Base-by-base conservation (phyloP, 2,113 vertebrate genomes). In the Chionis minor region DNA sequence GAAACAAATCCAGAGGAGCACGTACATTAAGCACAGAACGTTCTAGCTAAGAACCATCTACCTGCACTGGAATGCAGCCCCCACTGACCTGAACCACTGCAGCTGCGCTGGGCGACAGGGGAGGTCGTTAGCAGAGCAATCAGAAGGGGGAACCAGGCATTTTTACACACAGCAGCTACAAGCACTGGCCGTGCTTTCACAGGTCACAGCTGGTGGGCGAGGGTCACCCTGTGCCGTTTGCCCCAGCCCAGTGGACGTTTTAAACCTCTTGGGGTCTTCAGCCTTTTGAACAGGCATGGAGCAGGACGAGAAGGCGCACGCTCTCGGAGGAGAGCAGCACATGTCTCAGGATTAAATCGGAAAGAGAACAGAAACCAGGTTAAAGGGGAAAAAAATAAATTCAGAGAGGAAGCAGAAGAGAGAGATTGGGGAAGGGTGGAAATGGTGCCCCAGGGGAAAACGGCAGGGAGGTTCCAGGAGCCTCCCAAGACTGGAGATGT, bases 301-400 rank as follows among this genome's bases (percentile, higher is more conserved):
- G 40, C 38, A 75, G 55, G 51, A 88, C 0, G 1, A n/a, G 14
- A 28, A 86, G 32, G 47, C 3, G 8, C n/a, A 27, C 0, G 0
- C 8, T 70, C 42, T 55, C 0, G 0, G 61, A 74, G 24, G 28
- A 51, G 18, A 40, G 38, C 6, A 23, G 44, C 63, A 66, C 45
- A 20, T 42, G 72, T 44, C 55, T 90, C 32, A 42, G 35, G 51
- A 79, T 49, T 54, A 69, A 69, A 78, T 1, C 38, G 33, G 55
- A 85, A 85, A 74, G 56, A 87, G 90, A 97, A 96, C n/a, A 96
- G 94, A 97, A 96, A 96, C 81, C 61, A 56, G 5, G 15, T 66
- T 79, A 55, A 79, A 81, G 23, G 5, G 38, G 22, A 59, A 67
- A 88, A 79, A 96, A 81, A 65, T 14, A 86, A 84, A 92, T 35